Conservation (phyloP, 2,113 vertebrate genomes). For the Reinhardtius hippoglossoides region DNA sequence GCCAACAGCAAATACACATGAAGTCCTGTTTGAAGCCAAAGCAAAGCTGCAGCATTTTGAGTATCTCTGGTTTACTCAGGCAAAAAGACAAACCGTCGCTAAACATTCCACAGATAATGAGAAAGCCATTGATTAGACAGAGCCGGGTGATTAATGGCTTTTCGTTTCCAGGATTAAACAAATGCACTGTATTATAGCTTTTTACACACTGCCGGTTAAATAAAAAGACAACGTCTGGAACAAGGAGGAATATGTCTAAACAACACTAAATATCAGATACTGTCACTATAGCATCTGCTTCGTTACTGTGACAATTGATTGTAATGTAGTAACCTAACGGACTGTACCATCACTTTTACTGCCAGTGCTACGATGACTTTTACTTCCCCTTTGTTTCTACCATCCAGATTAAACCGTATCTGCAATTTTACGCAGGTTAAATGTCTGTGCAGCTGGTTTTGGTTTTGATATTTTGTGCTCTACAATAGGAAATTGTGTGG, state of each 20-base stretch:
- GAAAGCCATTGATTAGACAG: constrained; percentile 47
- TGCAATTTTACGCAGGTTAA: no score
- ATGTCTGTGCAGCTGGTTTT: no score
- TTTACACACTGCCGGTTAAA: constrained; percentile 31
- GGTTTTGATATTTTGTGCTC: not conserved
- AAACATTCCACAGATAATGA: constrained; percentile 52
- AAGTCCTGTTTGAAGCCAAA: not conserved
- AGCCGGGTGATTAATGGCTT: constrained; percentile 47
- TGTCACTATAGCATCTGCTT: not conserved
- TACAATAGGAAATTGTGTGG: not conserved
- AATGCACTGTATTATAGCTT: not conserved
- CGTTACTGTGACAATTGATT: not conserved
- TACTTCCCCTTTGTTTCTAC: not conserved
- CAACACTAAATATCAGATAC: not conserved
- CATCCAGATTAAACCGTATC: not conserved
- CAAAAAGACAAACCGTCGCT: constrained; percentile 16
- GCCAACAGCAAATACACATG: not conserved
- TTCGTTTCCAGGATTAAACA: not conserved
- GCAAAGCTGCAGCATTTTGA: constrained; percentile 16
- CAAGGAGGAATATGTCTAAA: not conserved
- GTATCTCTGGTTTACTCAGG: constrained; percentile 33
- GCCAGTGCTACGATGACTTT: no score
- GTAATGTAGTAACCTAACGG: not conserved
- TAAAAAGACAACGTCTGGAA: not conserved
- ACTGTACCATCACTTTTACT: not conserved